A percentile compares a stretch with the other conserved stretches of the same genome.
Evolutionary conservation across 2,888 invertebrate genomes (phyloP).

Genomic region (Cephus sareptanus): DNA sequence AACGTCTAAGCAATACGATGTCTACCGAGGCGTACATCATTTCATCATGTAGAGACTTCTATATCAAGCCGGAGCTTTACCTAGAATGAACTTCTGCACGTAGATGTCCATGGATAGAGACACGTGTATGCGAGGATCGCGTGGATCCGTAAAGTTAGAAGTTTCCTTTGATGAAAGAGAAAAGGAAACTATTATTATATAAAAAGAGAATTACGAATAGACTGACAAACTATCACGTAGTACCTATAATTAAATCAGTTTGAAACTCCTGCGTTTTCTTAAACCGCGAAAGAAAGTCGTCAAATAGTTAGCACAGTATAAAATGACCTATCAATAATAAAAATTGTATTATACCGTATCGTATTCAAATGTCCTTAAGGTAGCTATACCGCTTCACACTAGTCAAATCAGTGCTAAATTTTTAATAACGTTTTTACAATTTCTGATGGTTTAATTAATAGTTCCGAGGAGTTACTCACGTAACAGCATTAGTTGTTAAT

Average conservation of each 20-base stretch:
- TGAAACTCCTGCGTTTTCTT: not conserved
- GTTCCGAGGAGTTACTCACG: too few relatives aligned
- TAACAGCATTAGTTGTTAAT: too few relatives aligned
- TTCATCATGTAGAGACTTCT: not conserved
- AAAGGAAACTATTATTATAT: slow-evolving; percentile 9
- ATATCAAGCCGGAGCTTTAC: not conserved
- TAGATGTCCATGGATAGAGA: not conserved
- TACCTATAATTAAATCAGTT: not conserved
- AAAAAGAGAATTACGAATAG: not conserved
- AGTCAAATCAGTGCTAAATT: too few relatives aligned
- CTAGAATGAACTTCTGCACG: not conserved
- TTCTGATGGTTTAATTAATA: too few relatives aligned
- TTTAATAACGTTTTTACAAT: too few relatives aligned
- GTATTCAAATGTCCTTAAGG: not conserved
- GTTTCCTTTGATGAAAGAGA: not conserved
- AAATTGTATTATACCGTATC: not conserved
- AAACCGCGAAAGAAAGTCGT: not conserved
- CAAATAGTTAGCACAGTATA: not conserved
- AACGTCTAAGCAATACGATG: not conserved
- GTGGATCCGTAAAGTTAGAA: not conserved
- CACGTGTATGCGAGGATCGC: not conserved
- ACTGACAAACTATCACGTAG: not conserved
- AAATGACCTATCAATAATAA: not conserved
- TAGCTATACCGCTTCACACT: too few relatives aligned
- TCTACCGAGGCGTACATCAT: not conserved